phyloP scores from a whole-genome alignment of 2,797 vertebrate genomes.

The Sebastes cheni region DNA sequence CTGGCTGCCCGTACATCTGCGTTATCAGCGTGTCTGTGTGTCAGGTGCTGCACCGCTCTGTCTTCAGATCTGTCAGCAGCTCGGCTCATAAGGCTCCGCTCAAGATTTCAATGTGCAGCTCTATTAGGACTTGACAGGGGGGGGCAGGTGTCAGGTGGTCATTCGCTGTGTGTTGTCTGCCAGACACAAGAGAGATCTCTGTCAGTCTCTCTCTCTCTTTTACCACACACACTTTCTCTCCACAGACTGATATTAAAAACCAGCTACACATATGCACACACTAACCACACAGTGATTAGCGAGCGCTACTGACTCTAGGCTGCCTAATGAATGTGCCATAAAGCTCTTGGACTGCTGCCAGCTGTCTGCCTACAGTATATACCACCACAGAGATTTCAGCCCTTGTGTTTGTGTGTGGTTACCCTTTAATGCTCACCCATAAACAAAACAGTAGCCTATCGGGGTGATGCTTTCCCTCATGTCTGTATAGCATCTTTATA shows the following conservation, averaged over 20 bases:
- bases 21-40: constrained; percentile 29
- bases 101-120: constrained; percentile 28
- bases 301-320: neutral
- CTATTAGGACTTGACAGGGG: constrained; percentile 49
- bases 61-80: constrained; percentile 58
- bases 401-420: neutral
- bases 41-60: constrained; percentile 45
- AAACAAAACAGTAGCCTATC: neutral
- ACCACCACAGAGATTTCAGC: neutral
- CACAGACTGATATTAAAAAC: neutral
- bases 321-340: constrained; percentile 31
- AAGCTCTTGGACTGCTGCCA: constrained; percentile 7
- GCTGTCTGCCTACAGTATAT: neutral
- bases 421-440: neutral
- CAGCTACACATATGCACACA: neutral
- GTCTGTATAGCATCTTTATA: neutral
- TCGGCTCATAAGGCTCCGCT: constrained; percentile 22
- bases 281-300: constrained; percentile 2
- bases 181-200: neutral
- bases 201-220: neutral
- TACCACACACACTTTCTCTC: neutral
- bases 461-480: neutral
- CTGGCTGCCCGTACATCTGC: neutral
- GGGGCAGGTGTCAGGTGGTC: constrained; percentile 51
- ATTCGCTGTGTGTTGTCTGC: neutral